Percentiles rank a stretch among this genome's conserved stretches.
Conservation (phyloP, 1,140 invertebrate genomes). For the Anastrepha obliqua region DNA sequence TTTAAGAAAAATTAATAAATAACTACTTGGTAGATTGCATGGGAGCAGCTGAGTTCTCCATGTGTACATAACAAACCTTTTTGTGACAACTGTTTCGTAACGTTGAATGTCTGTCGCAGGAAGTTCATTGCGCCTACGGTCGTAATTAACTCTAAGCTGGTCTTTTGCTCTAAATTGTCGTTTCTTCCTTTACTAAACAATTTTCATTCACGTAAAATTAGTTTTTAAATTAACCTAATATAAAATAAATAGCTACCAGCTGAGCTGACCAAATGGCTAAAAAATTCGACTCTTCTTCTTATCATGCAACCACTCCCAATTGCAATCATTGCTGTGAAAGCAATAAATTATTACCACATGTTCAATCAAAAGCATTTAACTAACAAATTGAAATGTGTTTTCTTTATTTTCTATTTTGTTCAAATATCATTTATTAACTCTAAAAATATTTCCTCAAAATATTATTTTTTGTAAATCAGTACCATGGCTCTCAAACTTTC, state of each 20-base stretch:
- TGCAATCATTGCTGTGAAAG: neutral
- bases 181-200: no score
- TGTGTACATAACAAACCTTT: conserved; percentile 62
- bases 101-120: conserved; percentile 69
- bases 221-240: neutral
- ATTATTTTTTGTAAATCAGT: neutral
- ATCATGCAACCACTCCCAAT: neutral
- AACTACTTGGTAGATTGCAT: neutral
- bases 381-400: neutral
- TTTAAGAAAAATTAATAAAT: neutral
- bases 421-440: no score
- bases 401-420: neutral
- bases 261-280: neutral
- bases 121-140: conserved; percentile 65
- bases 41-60: neutral
- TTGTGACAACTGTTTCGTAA: conserved; percentile 72
- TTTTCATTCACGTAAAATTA: neutral
- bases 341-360: no score
- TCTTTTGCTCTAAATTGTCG: neutral
- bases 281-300: neutral
- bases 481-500: neutral
- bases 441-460: neutral
- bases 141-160: neutral
- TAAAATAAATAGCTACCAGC: neutral
- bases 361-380: neutral